A percentile compares a stretch with the other conserved stretches of the same genome.
These are phyloP conservation scores for Coranthus polyacanthus DNA, from an alignment of 2,797 vertebrate species.

Conservation along the genomic window DNA sequence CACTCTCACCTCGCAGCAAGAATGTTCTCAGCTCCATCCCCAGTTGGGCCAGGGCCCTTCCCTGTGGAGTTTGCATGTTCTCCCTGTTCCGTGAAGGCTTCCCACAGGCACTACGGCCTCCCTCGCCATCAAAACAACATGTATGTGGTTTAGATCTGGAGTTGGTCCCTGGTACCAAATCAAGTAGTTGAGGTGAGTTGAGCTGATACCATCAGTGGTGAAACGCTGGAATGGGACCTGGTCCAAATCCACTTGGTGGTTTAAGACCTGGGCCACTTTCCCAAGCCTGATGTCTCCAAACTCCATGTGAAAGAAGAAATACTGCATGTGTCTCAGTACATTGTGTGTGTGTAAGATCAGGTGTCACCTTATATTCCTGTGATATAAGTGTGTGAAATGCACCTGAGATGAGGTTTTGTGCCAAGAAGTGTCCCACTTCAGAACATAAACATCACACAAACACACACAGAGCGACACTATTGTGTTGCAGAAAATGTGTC, in stretches of 20 bases:
- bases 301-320: not conserved
- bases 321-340: not conserved
- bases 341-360: not conserved
- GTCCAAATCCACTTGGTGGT: not conserved
- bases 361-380: conserved; percentile 47
- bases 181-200: too few species aligned
- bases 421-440: conserved; percentile 41
- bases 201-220: too few species aligned
- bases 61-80: too few species aligned
- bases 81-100: too few species aligned
- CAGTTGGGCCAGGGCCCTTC: too few species aligned
- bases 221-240: too few species aligned
- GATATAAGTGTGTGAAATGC: conserved; percentile 18
- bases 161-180: too few species aligned
- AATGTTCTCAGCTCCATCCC: too few species aligned
- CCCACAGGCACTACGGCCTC: too few species aligned
- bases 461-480: conserved; percentile 3
- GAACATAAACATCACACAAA: conserved; percentile 17
- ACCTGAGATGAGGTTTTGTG: conserved; percentile 33
- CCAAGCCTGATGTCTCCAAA: not conserved
- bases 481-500: conserved; percentile 50
- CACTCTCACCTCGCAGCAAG: too few species aligned
- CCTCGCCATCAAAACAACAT: too few species aligned
- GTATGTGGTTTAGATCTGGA: too few species aligned
- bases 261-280: not conserved